These are phyloP conservation scores for Sinodicranocentrus sp. DNA, from an alignment of 2,888 invertebrate genomes.

Conservation along the genomic window DNA sequence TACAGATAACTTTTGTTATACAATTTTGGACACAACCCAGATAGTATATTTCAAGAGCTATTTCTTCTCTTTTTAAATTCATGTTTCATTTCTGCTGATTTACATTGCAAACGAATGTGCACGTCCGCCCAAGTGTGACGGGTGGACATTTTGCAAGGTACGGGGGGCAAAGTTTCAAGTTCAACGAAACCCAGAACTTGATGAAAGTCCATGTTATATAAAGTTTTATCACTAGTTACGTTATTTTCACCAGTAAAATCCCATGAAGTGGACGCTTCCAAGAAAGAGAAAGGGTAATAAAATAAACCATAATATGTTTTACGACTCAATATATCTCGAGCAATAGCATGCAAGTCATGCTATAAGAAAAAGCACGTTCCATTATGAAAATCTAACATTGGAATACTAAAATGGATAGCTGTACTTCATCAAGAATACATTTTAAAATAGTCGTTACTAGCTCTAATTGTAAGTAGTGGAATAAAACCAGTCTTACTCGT, in stretches of 20 bases:
- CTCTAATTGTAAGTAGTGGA: too few species aligned
- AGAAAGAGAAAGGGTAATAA: constrained; percentile 14
- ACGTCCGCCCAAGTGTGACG: not conserved
- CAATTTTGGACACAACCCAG: too few species aligned
- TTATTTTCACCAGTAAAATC: constrained; percentile 24
- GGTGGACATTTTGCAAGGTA: too few species aligned
- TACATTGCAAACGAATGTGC: not conserved
- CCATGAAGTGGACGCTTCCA: constrained; percentile 7
- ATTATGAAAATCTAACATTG: not conserved
- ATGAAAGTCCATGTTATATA: not conserved
- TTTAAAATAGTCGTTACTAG: too few species aligned
- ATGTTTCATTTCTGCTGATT: too few species aligned
- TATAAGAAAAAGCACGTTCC: not conserved
- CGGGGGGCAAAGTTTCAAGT: constrained; percentile 38
- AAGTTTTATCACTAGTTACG: not conserved
- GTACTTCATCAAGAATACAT: too few species aligned
- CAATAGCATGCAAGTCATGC: constrained; percentile 1
- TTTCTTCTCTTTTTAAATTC: too few species aligned
- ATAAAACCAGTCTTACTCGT: constrained; percentile 77
- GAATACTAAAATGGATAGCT: not conserved
- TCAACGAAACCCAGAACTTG: constrained; percentile 37
- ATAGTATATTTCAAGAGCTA: too few species aligned
- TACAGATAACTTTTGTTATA: too few species aligned
- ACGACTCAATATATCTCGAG: constrained; percentile 12
- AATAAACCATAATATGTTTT: not conserved